phyloP scores from a whole-genome alignment of 2,888 invertebrate species.

The Conchocele bisecta region DNA sequence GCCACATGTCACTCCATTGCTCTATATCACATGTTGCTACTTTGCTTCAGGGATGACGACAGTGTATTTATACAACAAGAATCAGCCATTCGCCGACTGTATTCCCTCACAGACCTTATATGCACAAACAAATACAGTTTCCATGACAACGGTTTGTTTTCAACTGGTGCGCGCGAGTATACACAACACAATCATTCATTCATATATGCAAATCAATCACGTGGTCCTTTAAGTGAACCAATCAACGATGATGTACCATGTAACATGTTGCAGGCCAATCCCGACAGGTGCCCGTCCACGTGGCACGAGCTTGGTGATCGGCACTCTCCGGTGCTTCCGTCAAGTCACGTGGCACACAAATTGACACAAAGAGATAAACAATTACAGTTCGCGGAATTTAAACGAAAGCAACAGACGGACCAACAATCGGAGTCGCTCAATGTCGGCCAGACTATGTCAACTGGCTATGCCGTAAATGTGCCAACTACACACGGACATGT shows the following conservation, averaged over 20 bases:
- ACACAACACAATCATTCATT: no score
- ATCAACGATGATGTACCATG: slow-evolving; percentile 10
- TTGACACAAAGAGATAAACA: slow-evolving; percentile 67
- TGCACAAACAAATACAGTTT: slow-evolving; percentile 44
- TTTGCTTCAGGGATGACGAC: slow-evolving; percentile 71
- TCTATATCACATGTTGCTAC: no score
- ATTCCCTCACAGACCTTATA: slow-evolving; percentile 67
- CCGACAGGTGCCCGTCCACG: slow-evolving; percentile 69
- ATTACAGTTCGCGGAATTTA: slow-evolving; percentile 64
- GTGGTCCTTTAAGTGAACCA: no score
- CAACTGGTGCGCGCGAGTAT: no score
- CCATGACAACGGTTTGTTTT: no score
- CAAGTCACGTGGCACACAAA: slow-evolving; percentile 70
- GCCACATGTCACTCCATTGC: no score
- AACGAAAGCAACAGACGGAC: slow-evolving; percentile 54
- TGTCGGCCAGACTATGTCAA: neutral
- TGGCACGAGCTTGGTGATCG: slow-evolving; percentile 73
- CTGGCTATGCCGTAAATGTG: neutral
- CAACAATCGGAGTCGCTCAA: neutral
- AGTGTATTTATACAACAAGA: slow-evolving; percentile 76
- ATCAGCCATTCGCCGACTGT: slow-evolving; percentile 59
- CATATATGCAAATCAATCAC: no score
- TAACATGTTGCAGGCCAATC: neutral
- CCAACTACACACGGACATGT: neutral
- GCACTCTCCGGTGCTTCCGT: slow-evolving; percentile 76